Base-by-base conservation (phyloP, 1,140 invertebrate species). In the Anoplolepis gracilipes region DNA sequence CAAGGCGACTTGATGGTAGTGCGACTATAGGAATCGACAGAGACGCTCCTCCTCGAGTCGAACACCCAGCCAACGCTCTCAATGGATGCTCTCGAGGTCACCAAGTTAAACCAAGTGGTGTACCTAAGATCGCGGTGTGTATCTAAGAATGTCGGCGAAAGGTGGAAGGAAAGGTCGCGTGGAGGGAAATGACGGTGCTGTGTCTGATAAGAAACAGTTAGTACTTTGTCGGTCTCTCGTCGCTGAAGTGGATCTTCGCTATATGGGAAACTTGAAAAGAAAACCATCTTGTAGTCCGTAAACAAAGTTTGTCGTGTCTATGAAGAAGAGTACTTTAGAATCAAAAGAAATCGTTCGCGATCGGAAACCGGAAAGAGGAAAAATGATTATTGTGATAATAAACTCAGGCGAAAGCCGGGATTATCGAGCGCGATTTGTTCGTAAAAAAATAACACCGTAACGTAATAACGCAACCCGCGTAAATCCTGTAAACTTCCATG, bases 131-230 rank as follows among this genome's bases (percentile, higher is more conserved):
- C 33, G 25, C 13, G n/a, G 42, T 62, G 36, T 7, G 36, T 7
- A 53, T 16, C 30, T 28, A 22, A 87, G 72, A 57, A 65, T 72
- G 33, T 67, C 25, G 7, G 46, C 16, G 62, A 65, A 62, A 25
- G 28, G 62, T 85, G 69, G 28, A 53, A 78, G 59, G 61, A 86
- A 69, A 78, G 22, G 30, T 42, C 33, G 61, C 11, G 28, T 67
- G 19, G 67, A 53, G 69, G 33, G 25, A 88, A 70, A 57, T 70
- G 55, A 73, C 42, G 76, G 22, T 75, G 39, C 53, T 46, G 39
- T 22, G 13, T 62, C 22, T 65, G 77, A 88, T 84, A 73, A 82
- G 53, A 67, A 19, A 59, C 42, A 69, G 62, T 67, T 59, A 72
- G 84, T 69, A 55, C n/a, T 75, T 61, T 42, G 33, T 57, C 16